Base-by-base conservation (phyloP, 2,888 invertebrate species). In the Achlya flavicornis region DNA sequence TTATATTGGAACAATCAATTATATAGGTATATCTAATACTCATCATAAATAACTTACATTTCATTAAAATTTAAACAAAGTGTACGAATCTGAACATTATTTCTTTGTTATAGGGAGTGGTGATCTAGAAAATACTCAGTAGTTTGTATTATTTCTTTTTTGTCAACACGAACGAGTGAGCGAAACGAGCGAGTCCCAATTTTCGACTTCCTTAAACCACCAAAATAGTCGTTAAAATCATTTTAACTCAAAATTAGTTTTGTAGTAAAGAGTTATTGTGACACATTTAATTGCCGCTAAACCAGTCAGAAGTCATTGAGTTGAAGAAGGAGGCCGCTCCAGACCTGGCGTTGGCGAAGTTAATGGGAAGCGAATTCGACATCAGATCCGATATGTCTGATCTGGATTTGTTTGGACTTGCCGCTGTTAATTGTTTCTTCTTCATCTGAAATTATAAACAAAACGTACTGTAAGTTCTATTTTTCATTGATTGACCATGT, bases 291-390 rank as follows among this genome's bases (percentile, higher is more conserved):
- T 86, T 91, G 41, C 93, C 92, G 68, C 96, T 95, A 82, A 97
- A 97, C 97, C 97, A 97, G 85, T 97, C 97, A 11, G 96, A 96
- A 8, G 97, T 96, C 95, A 97, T 96, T 4, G 96, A 96, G 63
- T 96, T 97, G 85, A 97, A 97, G 88, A 97, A 96, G 0, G 97
- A 96, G 0, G 97, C 96, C 0, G 97, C 97, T 14, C 97, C 96
- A 16, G 97, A 96, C 71, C 96, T 95, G 0, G 95, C 95, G 58
- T 95, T 93, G 1, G 95, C 92, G 66, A 93, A 92, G 78, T 93
- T 93, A 61, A 93, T 87, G 0, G 93, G 93, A 58, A 93, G 61
- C 0, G 93, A 93, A 53, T 75, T 85, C 1, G 88, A 79, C 92
- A 93, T 91, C 43, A 92, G 70, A 3, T 92, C 93, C 0, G 92